Percentiles rank a stretch among this genome's conserved stretches.
Conservation (phyloP, 2,113 vertebrate genomes). For the Ameiurus melas region DNA sequence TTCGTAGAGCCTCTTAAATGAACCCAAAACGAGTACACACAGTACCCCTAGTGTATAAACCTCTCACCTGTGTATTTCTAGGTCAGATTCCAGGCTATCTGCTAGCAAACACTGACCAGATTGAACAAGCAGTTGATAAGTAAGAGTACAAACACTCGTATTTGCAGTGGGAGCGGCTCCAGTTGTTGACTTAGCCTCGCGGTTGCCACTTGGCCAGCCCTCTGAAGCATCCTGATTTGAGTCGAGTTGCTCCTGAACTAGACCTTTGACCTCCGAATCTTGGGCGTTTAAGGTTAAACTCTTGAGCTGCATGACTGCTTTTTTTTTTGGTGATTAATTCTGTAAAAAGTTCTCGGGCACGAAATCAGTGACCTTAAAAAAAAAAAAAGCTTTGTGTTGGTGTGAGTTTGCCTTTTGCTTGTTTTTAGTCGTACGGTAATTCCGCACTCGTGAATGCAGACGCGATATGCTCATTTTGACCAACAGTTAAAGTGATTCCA, state of each 20-base stretch:
- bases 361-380: conserved; percentile 59
- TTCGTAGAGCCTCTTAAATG: not conserved
- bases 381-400: conserved; percentile 14
- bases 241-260: conserved; percentile 7
- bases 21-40: not conserved
- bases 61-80: not conserved
- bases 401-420: conserved; percentile 23
- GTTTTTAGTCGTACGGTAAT: conserved; percentile 1
- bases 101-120: conserved; percentile 42
- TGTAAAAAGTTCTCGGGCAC: not conserved
- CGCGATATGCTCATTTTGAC: not conserved
- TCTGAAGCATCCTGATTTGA: not conserved
- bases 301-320: not conserved
- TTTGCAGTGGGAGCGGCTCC: conserved; percentile 44
- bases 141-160: conserved; percentile 38
- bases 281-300: not conserved
- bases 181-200: conserved; percentile 33
- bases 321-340: no score
- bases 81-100: conserved; percentile 43
- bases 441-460: conserved; percentile 19
- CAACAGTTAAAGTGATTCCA: conserved; percentile 24
- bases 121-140: conserved; percentile 50
- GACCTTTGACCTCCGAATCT: conserved; percentile 2
- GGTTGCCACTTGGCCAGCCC: conserved; percentile 5
- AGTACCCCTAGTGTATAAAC: not conserved